Base-by-base conservation (phyloP, 2,888 invertebrate species). In the Hylaea fasciaria region DNA sequence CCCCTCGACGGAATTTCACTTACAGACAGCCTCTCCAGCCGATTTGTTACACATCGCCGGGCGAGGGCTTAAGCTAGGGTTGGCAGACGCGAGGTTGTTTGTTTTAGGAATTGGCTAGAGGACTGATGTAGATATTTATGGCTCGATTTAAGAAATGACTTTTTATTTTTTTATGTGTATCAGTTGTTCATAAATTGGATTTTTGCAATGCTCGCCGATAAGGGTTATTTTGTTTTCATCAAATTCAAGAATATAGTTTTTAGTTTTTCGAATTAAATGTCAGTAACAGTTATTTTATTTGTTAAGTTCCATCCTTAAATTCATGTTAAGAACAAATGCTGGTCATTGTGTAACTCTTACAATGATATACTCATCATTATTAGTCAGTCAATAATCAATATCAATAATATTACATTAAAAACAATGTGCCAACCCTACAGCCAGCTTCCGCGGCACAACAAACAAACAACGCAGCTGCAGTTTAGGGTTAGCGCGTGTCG, bases 391-490 rank as follows among this genome's bases (percentile, higher is more conserved):
- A n/a, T n/a, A n/a, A n/a, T n/a, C n/a, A n/a, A n/a, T n/a, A n/a
- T n/a, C n/a, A 22, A 5, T 3, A 22, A 5, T 22, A 22, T 22
- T 22, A 22, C 22, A 3, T 22, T 5, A 22, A 3, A 22, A 22
- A 22, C 5, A n/a, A 28, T 28, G 22, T 44, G 54, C 8, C 60
- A 63, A 1, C 60, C 63, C 66, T 62, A 62, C 35, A 40, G 28
- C 49, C 43, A 44, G 53, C 53, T 50, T 56, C 55, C 64, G 47
- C 58, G 52, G 62, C 56, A 47, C 63, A 61, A 64, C 65, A 76
- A 65, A 71, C 76, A 74, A 78, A 74, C 22, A 68, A 61, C 73
- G 49, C 80, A 80, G 81, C 81, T 81, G 81, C 76, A 68, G 52
- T 71, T 72, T 74, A 75, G 71, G 72, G 72, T 73, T 69, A 64